Evolutionary conservation across 2,797 vertebrate species (phyloP), one percentile per base, ranked within the genome.

Genomic region (Rhinella marina): DNA sequence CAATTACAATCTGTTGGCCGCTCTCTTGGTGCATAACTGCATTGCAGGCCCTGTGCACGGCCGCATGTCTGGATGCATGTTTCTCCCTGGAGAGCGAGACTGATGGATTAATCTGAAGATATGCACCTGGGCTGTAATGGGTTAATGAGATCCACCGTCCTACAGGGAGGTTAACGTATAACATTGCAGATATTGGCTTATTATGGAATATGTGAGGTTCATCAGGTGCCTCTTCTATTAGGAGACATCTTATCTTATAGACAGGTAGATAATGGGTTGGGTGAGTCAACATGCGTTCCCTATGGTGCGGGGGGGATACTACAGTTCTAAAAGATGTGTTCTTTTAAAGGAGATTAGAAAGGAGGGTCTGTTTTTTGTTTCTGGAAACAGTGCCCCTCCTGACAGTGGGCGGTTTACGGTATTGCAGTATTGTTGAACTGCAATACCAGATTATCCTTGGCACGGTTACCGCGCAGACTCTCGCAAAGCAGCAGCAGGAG

Each of bases 161-260:
- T 27, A 6, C 23, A 50, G 7, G 2, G 19, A 84, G 25, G 57
- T 85, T 85, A 85, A 77, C 64, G 14, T 50, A n/a, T 85, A 64
- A 77, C 57, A 52, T 10, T 13, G 2, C 12, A 11, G 8, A 19
- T 70, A 68, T 83, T 29, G 14, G 41, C 11, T 64, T 3, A 32
- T 16, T 13, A 16, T 1, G 64, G 50, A 7, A 11, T n/a, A n/a
- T n/a, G 64, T 50, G 27, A 64, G 25, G 29, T 57, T 32, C 27
- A 32, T 68, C 25, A 81, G 80, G 32, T 66, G n/a, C 8, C 41
- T 52, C 80, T 52, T 27, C 54, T 32, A 17, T n/a, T 56, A 5
- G 50, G 54, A 29, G n/a, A 80, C 9, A 21, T 32, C 16, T 32
- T 27, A n/a, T 79, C 29, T 41, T 41, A 7, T 72, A 7, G 19